Conservation (phyloP, 2,113 vertebrate species). For the Pelmatolapia mariae region DNA sequence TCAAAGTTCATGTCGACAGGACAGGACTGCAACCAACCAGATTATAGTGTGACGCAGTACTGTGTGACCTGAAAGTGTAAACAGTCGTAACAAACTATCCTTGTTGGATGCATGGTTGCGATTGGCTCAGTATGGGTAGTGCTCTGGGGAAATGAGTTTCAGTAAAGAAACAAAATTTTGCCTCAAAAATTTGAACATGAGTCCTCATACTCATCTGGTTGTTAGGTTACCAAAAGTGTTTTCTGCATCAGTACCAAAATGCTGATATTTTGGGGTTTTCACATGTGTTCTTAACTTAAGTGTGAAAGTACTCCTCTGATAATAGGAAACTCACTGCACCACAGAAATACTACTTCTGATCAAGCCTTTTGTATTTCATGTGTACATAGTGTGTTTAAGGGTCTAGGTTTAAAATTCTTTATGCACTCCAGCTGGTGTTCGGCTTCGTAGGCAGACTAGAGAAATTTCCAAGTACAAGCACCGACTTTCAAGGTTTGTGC, state of each 20-base stretch:
- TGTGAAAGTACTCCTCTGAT: not conserved
- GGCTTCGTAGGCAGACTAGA: not conserved
- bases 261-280: not conserved
- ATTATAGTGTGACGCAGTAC: not conserved
- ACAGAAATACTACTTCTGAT: not conserved
- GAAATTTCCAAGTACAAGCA: not conserved
- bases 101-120: not conserved
- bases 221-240: not conserved
- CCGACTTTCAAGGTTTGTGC: not conserved
- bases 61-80: not conserved
- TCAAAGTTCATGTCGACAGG: not conserved
- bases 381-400: constrained; percentile 31
- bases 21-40: not conserved
- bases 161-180: not conserved
- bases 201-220: not conserved
- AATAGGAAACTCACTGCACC: not conserved
- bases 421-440: not conserved
- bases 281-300: not conserved
- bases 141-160: no score
- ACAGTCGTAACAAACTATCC: not conserved
- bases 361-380: not conserved
- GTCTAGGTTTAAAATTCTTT: constrained; percentile 3
- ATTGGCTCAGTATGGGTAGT: not conserved
- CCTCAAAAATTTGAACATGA: not conserved
- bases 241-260: not conserved